These are phyloP conservation scores for Ichneumon xanthorius DNA, from an alignment of 2,888 invertebrate species.

Conservation along the genomic window DNA sequence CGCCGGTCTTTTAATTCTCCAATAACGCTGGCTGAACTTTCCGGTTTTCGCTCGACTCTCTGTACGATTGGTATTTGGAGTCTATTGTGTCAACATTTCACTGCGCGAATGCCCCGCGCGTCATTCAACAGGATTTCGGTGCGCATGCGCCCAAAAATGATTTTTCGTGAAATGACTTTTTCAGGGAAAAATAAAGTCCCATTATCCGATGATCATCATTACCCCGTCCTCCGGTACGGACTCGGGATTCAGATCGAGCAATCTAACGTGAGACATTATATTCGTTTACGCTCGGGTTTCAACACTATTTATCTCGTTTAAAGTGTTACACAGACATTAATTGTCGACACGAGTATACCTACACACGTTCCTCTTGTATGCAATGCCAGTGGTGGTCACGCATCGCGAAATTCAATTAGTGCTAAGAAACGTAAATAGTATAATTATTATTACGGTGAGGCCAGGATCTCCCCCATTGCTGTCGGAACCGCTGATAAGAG, in stretches of 20 bases:
- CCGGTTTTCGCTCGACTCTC: neutral
- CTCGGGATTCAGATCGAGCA: neutral
- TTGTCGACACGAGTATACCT: slow-evolving; percentile 12
- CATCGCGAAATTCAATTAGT: slow-evolving; percentile 43
- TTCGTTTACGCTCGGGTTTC: slow-evolving; percentile 1
- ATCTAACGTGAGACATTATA: slow-evolving; percentile 1
- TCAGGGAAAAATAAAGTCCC: too few species aligned
- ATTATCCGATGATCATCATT: too few species aligned
- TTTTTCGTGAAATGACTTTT: too few species aligned
- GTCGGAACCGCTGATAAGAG: slow-evolving; percentile 42
- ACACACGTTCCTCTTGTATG: neutral
- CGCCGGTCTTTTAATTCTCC: neutral
- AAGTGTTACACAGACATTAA: neutral
- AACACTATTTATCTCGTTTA: slow-evolving; percentile 8
- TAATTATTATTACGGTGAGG: slow-evolving; percentile 32
- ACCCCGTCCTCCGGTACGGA: too few species aligned
- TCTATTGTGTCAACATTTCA: neutral
- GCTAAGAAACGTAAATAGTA: slow-evolving; percentile 35
- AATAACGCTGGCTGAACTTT: neutral
- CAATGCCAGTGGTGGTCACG: slow-evolving; percentile 30
- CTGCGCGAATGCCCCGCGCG: neutral
- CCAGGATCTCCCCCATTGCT: slow-evolving; percentile 23
- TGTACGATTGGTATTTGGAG: neutral
- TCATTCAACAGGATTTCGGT: neutral
- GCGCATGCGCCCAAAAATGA: too few species aligned